Evolutionary conservation across 2,888 invertebrate species (phyloP), one percentile per base, ranked within the genome.

Genomic region (Sympetrum striolatum): DNA sequence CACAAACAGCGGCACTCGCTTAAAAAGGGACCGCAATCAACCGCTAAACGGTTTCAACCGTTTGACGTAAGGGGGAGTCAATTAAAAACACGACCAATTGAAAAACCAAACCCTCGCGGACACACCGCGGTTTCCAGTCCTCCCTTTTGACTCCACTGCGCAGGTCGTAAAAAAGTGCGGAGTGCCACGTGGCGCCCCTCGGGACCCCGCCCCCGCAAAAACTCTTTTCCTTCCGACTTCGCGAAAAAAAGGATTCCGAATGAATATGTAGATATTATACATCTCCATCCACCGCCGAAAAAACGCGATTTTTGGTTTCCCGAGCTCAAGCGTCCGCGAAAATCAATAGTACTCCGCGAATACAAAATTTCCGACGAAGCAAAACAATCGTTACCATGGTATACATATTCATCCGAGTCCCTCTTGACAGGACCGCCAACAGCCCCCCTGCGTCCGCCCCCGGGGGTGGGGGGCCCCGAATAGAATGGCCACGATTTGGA

Each of bases 301-400:
- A 82, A 86, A 39, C 35, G 64, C 86, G 86, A 86, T 86, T 86
- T 86, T 60, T 86, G 86, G 60, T 86, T 86, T 86, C 60, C 53
- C 86, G 60, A 48, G 60, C 60, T 86, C 86, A 86, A 86, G 86
- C 86, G 60, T 86, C 86, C 86, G 37, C 60, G 86, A 60, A 86
- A 86, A 86, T 86, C 86, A 86, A 86, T 86, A 86, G 60, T 64
- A 86, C 86, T 86, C 86, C 64, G 86, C 86, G 86, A 86, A 86
- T 86, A 86, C 86, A 86, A 86, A 86, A 86, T 86, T 86, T 86
- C 86, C 86, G 60, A 86, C 86, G 60, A 86, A 86, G 86, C 86
- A 86, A 86, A 86, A 86, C 86, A 86, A 86, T 86, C 86, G 86
- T 86, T 86, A 86, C 86, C 86, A 86, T 86, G 86, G 60, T 86